A percentile compares a stretch with the other conserved stretches of the same genome.
Conservation (phyloP, 2,888 invertebrate species). For the Argyresthia albistria region DNA sequence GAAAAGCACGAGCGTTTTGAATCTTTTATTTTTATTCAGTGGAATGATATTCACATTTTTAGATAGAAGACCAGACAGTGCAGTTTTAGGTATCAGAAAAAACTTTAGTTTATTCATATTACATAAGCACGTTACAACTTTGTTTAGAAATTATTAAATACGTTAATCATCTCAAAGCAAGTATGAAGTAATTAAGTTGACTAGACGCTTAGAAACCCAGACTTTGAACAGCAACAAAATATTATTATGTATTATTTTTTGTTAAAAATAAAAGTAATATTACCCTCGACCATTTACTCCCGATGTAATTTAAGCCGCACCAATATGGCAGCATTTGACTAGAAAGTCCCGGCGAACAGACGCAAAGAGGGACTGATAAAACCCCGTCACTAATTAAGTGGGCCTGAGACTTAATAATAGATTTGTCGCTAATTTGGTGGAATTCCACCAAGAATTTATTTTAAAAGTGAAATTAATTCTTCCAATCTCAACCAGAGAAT, state of each 20-base stretch:
- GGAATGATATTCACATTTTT: neutral
- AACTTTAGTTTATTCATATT: too few species aligned
- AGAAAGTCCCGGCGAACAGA: constrained; percentile 50
- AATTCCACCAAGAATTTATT: constrained; percentile 25
- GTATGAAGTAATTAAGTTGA: too few species aligned
- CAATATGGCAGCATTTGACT: constrained; percentile 51
- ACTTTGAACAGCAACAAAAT: too few species aligned
- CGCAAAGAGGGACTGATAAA: constrained; percentile 61
- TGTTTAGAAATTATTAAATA: too few species aligned
- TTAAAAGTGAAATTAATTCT: neutral
- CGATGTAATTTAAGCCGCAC: constrained; percentile 57
- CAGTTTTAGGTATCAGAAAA: too few species aligned
- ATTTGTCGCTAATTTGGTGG: constrained; percentile 65
- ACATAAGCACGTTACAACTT: too few species aligned
- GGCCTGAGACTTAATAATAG: constrained; percentile 60
- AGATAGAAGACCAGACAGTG: neutral
- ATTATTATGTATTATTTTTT: neutral
- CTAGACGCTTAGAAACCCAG: too few species aligned
- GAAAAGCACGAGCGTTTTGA: neutral
- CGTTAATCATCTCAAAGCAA: too few species aligned
- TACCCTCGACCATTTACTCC: constrained; percentile 21
- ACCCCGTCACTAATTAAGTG: constrained; percentile 68
- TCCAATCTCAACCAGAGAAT: too few species aligned
- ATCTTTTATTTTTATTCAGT: neutral
- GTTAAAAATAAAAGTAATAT: constrained; percentile 2